Conservation (phyloP, 1,140 invertebrate species). For the Diploscapter pachys region DNA sequence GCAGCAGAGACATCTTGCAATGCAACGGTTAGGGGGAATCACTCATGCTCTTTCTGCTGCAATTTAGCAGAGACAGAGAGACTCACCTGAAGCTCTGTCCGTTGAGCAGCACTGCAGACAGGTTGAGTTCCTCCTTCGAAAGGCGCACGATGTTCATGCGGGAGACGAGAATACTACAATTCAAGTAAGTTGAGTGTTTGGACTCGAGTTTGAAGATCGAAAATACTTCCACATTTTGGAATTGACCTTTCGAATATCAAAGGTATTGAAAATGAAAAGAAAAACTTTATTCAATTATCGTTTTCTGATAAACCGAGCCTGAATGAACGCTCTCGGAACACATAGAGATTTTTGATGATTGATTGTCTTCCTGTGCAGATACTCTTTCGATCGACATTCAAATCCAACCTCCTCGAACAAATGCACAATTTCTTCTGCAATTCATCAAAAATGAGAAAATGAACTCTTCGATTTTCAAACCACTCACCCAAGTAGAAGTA, state of each 20-base stretch:
- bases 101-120: constrained; percentile 30
- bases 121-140: constrained; percentile 6
- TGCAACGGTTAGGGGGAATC: not conserved
- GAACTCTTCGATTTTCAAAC: not conserved
- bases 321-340: constrained; percentile 49
- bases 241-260: constrained; percentile 4
- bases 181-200: constrained; percentile 1
- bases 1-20: constrained; percentile 24
- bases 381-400: constrained; percentile 34
- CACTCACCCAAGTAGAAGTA: constrained; percentile 83
- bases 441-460: constrained; percentile 2
- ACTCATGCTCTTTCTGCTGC: not conserved
- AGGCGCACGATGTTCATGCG: too few relatives aligned
- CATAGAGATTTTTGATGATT: constrained; percentile 47
- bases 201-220: constrained; percentile 9
- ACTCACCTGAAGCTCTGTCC: constrained; percentile 37
- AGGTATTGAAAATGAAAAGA: not conserved
- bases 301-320: constrained; percentile 43
- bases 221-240: not conserved
- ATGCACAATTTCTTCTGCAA: constrained; percentile 45
- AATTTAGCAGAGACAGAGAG: not conserved
- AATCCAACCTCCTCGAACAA: constrained; percentile 46
- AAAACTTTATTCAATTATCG: constrained; percentile 27
- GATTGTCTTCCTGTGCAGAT: constrained; percentile 45
- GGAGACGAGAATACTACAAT: too few relatives aligned